phyloP scores from a whole-genome alignment of 2,797 vertebrate genomes.

The Liasis olivaceus region DNA sequence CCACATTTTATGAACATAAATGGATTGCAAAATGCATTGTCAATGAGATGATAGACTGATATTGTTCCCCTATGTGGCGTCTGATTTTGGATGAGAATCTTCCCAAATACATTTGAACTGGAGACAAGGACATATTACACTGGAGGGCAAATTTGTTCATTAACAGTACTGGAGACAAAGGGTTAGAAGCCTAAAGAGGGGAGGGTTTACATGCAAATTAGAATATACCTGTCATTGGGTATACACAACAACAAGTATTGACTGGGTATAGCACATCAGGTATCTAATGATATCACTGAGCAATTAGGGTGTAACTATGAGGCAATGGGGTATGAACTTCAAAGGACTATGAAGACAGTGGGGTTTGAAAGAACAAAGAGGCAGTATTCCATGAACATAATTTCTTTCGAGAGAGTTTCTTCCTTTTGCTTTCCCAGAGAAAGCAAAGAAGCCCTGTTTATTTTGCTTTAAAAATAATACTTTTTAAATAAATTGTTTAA shows the following conservation, averaged over 20 bases:
- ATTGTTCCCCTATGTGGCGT: neutral
- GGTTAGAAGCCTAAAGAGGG: neutral
- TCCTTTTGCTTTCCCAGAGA: neutral
- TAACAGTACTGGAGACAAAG: neutral
- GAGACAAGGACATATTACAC: neutral
- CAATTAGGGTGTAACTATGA: neutral
- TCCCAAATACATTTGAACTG: neutral
- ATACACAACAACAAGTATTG: neutral
- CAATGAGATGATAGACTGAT: neutral
- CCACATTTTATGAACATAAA: neutral
- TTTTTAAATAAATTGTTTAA: neutral
- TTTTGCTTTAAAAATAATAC: neutral
- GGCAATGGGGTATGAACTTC: neutral
- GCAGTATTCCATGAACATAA: neutral
- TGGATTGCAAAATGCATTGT: neutral
- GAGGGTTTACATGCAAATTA: neutral
- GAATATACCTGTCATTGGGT: neutral
- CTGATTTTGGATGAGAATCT: neutral
- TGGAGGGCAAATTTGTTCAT: neutral
- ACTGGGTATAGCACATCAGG: neutral
- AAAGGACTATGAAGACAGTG: neutral
- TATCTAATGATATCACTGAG: neutral
- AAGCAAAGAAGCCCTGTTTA: neutral
- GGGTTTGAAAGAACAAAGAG: neutral
- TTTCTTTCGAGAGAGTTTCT: neutral